A percentile compares a stretch with the other conserved stretches of the same genome.
Conservation (phyloP, 2,113 vertebrate species). For the Ciconia boyciana region DNA sequence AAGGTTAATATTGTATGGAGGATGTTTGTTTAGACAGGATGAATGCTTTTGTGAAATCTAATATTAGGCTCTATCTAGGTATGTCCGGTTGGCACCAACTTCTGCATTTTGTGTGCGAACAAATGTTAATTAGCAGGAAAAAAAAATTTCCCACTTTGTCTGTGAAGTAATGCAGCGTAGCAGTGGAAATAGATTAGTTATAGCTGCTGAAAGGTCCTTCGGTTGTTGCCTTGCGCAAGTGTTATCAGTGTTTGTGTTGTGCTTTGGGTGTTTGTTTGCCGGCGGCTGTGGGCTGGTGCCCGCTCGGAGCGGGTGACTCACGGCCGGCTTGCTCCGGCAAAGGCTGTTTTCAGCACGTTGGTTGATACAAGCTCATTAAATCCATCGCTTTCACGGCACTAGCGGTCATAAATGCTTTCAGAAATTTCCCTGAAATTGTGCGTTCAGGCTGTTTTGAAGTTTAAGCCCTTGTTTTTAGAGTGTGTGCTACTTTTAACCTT, state of each 20-base stretch:
- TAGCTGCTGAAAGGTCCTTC: constrained; percentile 24
- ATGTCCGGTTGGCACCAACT: constrained; percentile 62
- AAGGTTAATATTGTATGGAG: constrained; percentile 37
- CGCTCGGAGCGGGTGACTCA: constrained; percentile 22
- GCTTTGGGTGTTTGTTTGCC: constrained; percentile 24
- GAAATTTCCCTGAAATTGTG: constrained; percentile 27
- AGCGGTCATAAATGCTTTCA: not conserved
- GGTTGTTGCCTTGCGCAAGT: not conserved
- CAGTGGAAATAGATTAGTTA: constrained; percentile 58
- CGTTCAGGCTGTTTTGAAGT: not conserved
- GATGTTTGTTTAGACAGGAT: constrained; percentile 67
- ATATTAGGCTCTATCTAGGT: constrained; percentile 66
- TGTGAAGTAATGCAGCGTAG: not conserved
- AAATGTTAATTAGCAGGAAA: constrained; percentile 59
- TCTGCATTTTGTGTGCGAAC: constrained; percentile 28
- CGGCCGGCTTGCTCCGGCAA: not conserved
- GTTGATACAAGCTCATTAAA: not conserved
- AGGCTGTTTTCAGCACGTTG: not conserved
- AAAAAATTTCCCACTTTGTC: not conserved
- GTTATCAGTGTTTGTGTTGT: constrained; percentile 46
- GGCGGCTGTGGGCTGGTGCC: not conserved
- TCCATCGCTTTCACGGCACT: not conserved
- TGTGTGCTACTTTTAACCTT: not conserved
- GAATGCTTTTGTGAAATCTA: constrained; percentile 67
- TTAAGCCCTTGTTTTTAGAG: not conserved